These are phyloP conservation scores for Cremastobaeus sp. DNA, from an alignment of 2,888 invertebrate genomes.

Conservation along the genomic window DNA sequence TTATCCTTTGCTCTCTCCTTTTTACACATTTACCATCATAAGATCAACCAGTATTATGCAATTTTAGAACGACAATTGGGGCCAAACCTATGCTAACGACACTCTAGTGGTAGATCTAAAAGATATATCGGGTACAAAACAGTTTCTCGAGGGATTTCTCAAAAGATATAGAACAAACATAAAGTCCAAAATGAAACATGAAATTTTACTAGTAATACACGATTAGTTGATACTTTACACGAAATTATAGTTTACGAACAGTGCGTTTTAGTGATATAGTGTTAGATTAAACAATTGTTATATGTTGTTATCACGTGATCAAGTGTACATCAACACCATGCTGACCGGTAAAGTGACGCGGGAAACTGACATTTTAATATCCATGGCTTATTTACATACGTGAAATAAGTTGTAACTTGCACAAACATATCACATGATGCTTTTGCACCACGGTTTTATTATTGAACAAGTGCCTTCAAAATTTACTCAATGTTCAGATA, in stretches of 20 bases:
- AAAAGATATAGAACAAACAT: slow-evolving; percentile 20
- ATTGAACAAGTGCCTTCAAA: slow-evolving; percentile 39
- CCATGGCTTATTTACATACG: slow-evolving; percentile 36
- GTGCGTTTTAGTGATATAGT: slow-evolving; percentile 23
- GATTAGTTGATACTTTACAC: background rate
- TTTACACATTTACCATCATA: slow-evolving; percentile 41
- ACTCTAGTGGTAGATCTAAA: slow-evolving; percentile 62
- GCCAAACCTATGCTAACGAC: slow-evolving; percentile 64
- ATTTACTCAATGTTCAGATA: slow-evolving; percentile 22
- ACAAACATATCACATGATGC: slow-evolving; percentile 39
- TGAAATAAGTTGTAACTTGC: slow-evolving; percentile 23
- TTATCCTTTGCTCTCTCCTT: slow-evolving; percentile 52
- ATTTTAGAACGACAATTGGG: slow-evolving; percentile 58
- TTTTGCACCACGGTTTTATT: slow-evolving; percentile 25
- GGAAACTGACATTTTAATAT: background rate
- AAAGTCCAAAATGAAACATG: slow-evolving; percentile 28
- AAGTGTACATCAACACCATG: slow-evolving; percentile 1
- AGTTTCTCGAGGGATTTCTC: slow-evolving; percentile 53
- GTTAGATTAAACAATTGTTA: slow-evolving; percentile 12
- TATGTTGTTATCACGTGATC: background rate
- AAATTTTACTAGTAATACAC: slow-evolving; percentile 8
- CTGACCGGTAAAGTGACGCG: slow-evolving; percentile 1
- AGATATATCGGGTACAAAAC: slow-evolving; percentile 48
- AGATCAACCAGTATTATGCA: slow-evolving; percentile 55
- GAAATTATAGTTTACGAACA: slow-evolving; percentile 7